These are phyloP conservation scores for Rhinoptilus africanus DNA, from an alignment of 2,113 vertebrate genomes.

Conservation along the genomic window DNA sequence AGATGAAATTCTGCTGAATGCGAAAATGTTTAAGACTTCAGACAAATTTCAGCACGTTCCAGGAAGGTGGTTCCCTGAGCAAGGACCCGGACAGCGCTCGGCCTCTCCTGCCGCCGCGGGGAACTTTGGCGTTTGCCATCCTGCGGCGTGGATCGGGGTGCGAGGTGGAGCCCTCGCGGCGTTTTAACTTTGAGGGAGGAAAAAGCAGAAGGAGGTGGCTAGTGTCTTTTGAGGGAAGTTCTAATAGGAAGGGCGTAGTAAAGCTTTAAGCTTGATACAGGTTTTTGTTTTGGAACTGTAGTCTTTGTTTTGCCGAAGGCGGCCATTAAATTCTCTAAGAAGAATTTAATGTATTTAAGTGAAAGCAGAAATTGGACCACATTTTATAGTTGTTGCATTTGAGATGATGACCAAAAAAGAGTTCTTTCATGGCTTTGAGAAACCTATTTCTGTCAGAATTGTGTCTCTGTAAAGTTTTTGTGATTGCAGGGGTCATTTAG, in stretches of 20 bases:
- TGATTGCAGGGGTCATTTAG: neutral
- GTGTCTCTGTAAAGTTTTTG: neutral
- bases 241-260: neutral
- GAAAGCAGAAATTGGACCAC: neutral
- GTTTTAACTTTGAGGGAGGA: accelerated
- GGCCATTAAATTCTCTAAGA: neutral
- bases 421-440: neutral
- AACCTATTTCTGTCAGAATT: neutral
- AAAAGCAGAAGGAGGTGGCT: neutral
- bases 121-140: neutral
- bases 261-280: neutral
- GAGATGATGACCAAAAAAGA: neutral
- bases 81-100: neutral
- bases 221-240: neutral
- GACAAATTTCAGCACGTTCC: neutral
- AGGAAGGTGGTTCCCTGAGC: slow-evolving; percentile 13
- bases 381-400: neutral
- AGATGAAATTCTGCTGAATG: neutral
- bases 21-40: neutral
- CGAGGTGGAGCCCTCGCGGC: neutral
- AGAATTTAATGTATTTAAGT: neutral
- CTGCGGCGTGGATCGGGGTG: neutral
- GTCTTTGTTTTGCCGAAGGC: neutral
- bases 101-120: neutral
- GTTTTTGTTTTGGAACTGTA: no score